Evolutionary conservation across 2,113 vertebrate genomes (phyloP).

Genomic region (Platysteira castanea): DNA sequence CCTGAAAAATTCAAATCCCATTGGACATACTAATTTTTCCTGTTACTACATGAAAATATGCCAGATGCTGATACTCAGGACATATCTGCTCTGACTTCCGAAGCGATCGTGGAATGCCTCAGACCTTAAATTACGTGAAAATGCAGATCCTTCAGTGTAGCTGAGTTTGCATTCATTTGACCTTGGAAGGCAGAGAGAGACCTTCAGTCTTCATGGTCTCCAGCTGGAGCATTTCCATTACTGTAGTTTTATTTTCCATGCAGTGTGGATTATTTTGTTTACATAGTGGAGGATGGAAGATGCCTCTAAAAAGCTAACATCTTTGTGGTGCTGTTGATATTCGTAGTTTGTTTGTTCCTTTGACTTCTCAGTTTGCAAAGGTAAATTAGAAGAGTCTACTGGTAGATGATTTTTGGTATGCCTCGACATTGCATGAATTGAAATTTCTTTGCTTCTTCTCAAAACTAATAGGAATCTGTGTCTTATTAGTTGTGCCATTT

Average conservation of each 20-base stretch:
- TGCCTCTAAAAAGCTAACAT: neutral
- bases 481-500: neutral
- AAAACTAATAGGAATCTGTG: neutral
- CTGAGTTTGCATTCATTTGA: neutral
- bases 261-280: neutral
- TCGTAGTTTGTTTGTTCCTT: neutral
- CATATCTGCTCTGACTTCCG: neutral
- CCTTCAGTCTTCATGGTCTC: neutral
- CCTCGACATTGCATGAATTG: rapidly evolving
- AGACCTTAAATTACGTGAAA: neutral
- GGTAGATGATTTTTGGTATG: neutral
- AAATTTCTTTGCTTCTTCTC: neutral
- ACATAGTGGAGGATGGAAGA: neutral
- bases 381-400: neutral
- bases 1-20: neutral
- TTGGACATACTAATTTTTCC: neutral
- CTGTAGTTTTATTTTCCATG: neutral
- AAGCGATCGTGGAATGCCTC: neutral
- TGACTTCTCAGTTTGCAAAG: neutral
- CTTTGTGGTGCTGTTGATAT: neutral
- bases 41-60: neutral
- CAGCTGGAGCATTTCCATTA: neutral
- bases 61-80: neutral
- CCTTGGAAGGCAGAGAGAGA: neutral
- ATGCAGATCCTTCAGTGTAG: neutral